phyloP scores from a whole-genome alignment of 2,113 vertebrate genomes.

The Dromiciops gliroides region DNA sequence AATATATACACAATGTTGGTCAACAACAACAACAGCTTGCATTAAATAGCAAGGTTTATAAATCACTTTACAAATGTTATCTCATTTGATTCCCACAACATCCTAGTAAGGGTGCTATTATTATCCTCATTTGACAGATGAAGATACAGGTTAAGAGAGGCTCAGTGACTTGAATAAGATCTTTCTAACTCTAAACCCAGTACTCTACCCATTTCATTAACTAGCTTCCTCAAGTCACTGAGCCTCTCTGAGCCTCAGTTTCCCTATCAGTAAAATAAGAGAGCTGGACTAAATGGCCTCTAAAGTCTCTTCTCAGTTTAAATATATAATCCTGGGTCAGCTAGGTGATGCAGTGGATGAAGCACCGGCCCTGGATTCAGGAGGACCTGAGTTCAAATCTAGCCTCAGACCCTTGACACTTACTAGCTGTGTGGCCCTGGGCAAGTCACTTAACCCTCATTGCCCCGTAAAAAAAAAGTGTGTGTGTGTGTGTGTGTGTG shows the following conservation, averaged over 20 bases:
- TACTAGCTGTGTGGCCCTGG: no score
- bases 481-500: no score
- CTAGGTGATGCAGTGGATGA: no score
- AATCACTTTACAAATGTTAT: neutral
- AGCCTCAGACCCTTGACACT: no score
- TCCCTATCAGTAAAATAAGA: neutral
- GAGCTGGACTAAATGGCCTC: neutral
- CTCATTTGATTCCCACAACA: neutral
- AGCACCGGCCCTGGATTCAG: no score
- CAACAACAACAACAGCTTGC: neutral
- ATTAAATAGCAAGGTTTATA: neutral
- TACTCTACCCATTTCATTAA: neutral
- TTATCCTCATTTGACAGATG: neutral
- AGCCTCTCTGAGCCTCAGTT: neutral
- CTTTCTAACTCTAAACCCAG: neutral
- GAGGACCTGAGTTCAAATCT: no score
- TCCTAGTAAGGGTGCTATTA: neutral
- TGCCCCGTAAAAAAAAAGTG: no score
- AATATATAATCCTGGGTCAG: no score
- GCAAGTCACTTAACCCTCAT: no score
- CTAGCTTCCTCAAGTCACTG: neutral
- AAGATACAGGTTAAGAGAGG: neutral
- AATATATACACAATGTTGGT: neutral
- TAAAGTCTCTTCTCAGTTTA: neutral
- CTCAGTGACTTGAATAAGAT: neutral